These are phyloP conservation scores for Zosterops pallidus DNA, from an alignment of 2,113 vertebrate species.

Conservation along the genomic window DNA sequence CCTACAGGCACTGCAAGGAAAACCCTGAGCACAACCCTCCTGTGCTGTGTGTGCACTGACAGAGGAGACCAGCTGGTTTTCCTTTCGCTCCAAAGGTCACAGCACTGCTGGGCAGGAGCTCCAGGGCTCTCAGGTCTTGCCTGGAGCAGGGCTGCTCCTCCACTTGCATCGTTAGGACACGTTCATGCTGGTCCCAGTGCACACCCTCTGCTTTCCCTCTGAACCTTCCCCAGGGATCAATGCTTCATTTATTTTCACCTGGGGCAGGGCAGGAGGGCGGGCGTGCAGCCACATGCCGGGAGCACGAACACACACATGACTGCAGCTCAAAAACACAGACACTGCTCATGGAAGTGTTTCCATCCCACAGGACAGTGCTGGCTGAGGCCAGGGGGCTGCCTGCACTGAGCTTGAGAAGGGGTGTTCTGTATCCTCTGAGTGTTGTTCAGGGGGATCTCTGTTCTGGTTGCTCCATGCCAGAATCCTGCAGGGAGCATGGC, in stretches of 20 bases:
- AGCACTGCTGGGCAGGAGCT: background rate
- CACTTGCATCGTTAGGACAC: fast-evolving
- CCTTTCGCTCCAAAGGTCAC: background rate
- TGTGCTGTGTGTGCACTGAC: fast-evolving
- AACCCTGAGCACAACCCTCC: background rate
- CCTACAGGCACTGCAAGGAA: background rate
- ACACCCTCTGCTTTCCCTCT: background rate
- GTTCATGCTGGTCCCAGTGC: background rate
- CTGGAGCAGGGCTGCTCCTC: background rate
- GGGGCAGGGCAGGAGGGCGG: background rate
- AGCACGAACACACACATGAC: background rate
- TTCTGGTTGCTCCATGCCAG: background rate
- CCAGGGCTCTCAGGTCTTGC: background rate
- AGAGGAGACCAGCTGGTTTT: background rate
- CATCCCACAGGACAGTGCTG: background rate
- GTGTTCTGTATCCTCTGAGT: background rate
- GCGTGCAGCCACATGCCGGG: background rate
- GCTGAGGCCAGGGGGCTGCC: background rate
- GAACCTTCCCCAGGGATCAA: background rate
- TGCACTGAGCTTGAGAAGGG: background rate
- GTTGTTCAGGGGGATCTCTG: background rate
- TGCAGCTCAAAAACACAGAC: background rate
- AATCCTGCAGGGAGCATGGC: background rate
- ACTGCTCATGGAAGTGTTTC: background rate
- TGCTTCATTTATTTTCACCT: background rate